A percentile compares a stretch with the other conserved stretches of the same genome.
These are phyloP conservation scores for Leptopilina drosophilae DNA, from an alignment of 2,888 invertebrate genomes.

Conservation along the genomic window DNA sequence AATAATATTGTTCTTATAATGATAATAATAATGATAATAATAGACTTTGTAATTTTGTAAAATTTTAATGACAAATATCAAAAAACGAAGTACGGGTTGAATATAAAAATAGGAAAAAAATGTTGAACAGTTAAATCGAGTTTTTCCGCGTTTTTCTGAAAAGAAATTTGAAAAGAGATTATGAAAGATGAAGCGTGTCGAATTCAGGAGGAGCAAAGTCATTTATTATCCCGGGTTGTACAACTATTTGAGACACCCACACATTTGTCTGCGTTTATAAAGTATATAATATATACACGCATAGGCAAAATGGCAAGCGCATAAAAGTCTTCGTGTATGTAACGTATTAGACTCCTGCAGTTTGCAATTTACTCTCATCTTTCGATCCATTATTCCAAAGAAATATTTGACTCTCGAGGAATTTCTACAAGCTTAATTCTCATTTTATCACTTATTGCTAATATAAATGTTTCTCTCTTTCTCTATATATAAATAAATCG, in stretches of 20 bases:
- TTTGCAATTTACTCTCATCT: slow-evolving; percentile 37
- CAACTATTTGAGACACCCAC: slow-evolving; percentile 44
- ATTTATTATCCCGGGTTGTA: slow-evolving; percentile 68
- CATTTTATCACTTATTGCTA: slow-evolving; percentile 6
- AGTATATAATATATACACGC: not conserved
- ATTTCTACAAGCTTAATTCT: slow-evolving; percentile 31
- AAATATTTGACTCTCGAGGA: slow-evolving; percentile 15
- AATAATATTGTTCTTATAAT: too few species aligned
- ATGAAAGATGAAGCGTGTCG: slow-evolving; percentile 71
- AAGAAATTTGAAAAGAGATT: slow-evolving; percentile 45
- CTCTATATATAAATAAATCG: too few species aligned
- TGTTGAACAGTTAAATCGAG: not conserved
- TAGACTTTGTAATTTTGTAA: too few species aligned
- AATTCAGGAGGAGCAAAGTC: slow-evolving; percentile 67
- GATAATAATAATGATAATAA: too few species aligned
- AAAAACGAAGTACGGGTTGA: too few species aligned
- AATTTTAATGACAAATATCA: too few species aligned
- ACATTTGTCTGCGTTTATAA: slow-evolving; percentile 17
- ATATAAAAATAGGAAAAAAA: not conserved
- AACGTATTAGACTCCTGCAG: slow-evolving; percentile 39
- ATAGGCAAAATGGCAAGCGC: slow-evolving; percentile 24
- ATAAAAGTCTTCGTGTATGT: slow-evolving; percentile 25
- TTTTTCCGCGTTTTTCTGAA: slow-evolving; percentile 3
- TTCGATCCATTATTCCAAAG: slow-evolving; percentile 11
- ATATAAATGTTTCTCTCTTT: too few species aligned